Evolutionary conservation across 2,888 invertebrate species (phyloP).

Genomic region (Drosophila ezoana): DNA sequence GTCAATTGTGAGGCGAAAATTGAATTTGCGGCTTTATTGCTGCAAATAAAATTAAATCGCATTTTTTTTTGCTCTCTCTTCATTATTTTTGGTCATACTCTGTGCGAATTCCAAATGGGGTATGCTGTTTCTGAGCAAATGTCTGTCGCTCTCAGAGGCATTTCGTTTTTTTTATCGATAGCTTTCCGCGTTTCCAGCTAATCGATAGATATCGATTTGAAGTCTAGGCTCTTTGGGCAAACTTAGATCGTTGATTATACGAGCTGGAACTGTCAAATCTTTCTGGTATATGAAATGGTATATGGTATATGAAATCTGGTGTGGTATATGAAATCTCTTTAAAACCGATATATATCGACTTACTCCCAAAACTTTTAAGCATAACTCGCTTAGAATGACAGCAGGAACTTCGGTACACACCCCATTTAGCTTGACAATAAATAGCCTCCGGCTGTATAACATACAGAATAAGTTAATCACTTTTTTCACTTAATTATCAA

Average conservation of each 20-base stretch:
- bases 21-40: conserved; percentile 82
- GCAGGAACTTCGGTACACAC: too few relatives aligned
- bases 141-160: too few relatives aligned
- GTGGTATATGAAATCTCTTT: too few relatives aligned
- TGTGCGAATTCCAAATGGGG: neutral
- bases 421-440: too few relatives aligned
- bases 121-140: neutral
- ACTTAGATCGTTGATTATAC: neutral
- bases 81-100: neutral
- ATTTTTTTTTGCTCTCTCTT: conserved; percentile 49
- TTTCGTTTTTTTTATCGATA: neutral
- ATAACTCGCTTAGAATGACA: too few relatives aligned
- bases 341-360: too few relatives aligned
- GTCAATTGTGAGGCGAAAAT: conserved; percentile 67
- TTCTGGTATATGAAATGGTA: too few relatives aligned
- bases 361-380: too few relatives aligned
- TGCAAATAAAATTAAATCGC: conserved; percentile 83
- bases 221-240: neutral
- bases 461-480: too few relatives aligned
- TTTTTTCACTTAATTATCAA: too few relatives aligned
- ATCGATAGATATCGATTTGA: neutral
- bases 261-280: neutral
- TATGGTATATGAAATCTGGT: too few relatives aligned
- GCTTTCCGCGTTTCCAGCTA: neutral
- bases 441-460: too few relatives aligned